phyloP scores from a whole-genome alignment of 37 sponge, comb jelly and placozoan species.

The Beroe forskalii region DNA sequence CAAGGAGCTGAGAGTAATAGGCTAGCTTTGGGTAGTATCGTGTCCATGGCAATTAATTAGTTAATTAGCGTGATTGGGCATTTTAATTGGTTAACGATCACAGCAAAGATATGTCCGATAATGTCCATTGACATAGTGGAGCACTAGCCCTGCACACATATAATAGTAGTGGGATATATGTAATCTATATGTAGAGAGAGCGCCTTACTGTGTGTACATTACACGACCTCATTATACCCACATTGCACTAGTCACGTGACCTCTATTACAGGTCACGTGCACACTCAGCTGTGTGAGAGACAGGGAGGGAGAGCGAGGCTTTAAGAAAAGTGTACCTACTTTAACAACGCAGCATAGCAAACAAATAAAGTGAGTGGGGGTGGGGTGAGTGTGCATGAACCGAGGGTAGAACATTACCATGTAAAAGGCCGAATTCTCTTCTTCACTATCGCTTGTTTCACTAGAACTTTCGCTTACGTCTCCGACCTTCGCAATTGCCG shows the following conservation, averaged over 20 bases:
- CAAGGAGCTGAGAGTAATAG: no score
- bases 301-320: neutral
- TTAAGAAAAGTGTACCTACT: neutral
- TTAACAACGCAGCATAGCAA: conserved; percentile 53
- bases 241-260: neutral
- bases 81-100: no score
- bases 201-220: neutral
- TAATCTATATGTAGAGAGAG: no score
- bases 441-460: conserved; percentile 10
- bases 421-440: conserved; percentile 29
- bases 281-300: neutral
- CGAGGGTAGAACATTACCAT: conserved; percentile 46
- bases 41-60: no score
- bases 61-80: no score
- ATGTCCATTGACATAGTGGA: no score
- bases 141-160: no score
- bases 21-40: no score
- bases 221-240: conserved; percentile 20
- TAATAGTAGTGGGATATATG: no score
- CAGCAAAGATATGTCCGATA: no score
- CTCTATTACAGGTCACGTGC: conserved; percentile 4
- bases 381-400: neutral
- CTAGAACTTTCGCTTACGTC: conserved; percentile 39
- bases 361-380: conserved; percentile 43
- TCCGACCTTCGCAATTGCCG: conserved; percentile 34